These are phyloP conservation scores for Drosophila murphyi DNA, from an alignment of 1,140 invertebrate species.

Conservation along the genomic window DNA sequence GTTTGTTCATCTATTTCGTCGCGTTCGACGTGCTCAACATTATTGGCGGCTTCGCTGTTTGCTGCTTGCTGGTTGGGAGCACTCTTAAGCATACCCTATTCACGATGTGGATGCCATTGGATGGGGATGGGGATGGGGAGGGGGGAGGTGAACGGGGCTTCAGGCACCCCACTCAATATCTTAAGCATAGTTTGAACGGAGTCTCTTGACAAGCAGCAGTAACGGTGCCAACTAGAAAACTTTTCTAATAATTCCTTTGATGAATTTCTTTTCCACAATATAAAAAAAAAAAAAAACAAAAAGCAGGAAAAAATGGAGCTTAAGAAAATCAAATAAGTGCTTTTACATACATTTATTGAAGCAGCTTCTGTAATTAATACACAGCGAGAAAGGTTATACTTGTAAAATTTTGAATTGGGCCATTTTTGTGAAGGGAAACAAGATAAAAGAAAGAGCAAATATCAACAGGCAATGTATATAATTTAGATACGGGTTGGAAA, in stretches of 20 bases:
- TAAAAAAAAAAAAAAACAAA: slow-evolving; percentile 1
- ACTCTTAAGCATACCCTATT: too few species aligned
- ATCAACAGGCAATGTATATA: too few species aligned
- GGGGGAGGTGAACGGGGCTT: not conserved
- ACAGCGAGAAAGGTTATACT: too few species aligned
- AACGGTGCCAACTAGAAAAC: slow-evolving; percentile 63
- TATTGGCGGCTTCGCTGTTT: slow-evolving; percentile 39
- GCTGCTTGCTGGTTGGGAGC: not conserved
- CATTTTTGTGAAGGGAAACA: too few species aligned
- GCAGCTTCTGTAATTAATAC: not conserved
- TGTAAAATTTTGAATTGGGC: too few species aligned
- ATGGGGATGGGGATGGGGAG: too few species aligned
- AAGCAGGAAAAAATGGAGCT: not conserved
- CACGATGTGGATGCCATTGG: not conserved
- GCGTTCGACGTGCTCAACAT: slow-evolving; percentile 59
- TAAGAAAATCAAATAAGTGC: not conserved
- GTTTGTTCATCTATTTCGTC: slow-evolving; percentile 68
- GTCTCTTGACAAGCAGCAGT: slow-evolving; percentile 30
- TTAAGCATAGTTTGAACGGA: slow-evolving; percentile 19
- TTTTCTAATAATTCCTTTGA: slow-evolving; percentile 72
- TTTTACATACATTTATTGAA: slow-evolving; percentile 3
- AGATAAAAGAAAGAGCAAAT: too few species aligned
- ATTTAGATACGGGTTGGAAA: too few species aligned
- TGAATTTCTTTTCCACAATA: slow-evolving; percentile 41
- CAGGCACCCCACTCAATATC: not conserved